Evolutionary conservation across 1,140 invertebrate species (phyloP).

Genomic region (Ylistrum balloti): DNA sequence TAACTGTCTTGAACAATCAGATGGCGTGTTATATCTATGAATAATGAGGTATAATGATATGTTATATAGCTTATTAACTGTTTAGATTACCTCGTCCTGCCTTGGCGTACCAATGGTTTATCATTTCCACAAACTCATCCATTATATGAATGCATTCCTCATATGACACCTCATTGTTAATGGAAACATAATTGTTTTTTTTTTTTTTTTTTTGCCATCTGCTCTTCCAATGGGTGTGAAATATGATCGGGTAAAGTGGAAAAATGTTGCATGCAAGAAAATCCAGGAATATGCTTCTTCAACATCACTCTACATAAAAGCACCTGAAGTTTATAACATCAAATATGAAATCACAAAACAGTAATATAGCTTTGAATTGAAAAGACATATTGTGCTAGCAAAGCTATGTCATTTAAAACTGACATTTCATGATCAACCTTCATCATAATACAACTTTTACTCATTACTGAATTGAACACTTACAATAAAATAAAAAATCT

Average conservation of each 20-base stretch:
- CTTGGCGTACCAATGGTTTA: constrained; percentile 44
- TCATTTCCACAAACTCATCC: constrained; percentile 37
- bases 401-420: too few species aligned
- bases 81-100: constrained; percentile 56
- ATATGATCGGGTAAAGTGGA: constrained; percentile 45
- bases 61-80: too few species aligned
- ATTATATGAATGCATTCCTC: constrained; percentile 50
- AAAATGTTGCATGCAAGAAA: background rate
- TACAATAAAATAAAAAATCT: too few species aligned
- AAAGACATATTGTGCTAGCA: too few species aligned
- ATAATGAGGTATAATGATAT: too few species aligned
- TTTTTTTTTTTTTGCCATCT: constrained; percentile 51
- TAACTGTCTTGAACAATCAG: too few species aligned
- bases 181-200: constrained; percentile 7
- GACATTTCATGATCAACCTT: too few species aligned
- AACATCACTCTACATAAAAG: too few species aligned
- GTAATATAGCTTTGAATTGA: too few species aligned
- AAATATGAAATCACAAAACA: background rate
- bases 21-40: too few species aligned
- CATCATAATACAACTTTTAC: constrained; percentile 35
- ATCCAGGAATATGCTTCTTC: background rate
- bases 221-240: constrained; percentile 38
- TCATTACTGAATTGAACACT: too few species aligned
- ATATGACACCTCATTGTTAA: constrained; percentile 52
- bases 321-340: too few species aligned